Percentiles rank a stretch among this genome's conserved stretches.
Conservation (phyloP, 2,113 vertebrate species). For the Salvelinus namaycush region DNA sequence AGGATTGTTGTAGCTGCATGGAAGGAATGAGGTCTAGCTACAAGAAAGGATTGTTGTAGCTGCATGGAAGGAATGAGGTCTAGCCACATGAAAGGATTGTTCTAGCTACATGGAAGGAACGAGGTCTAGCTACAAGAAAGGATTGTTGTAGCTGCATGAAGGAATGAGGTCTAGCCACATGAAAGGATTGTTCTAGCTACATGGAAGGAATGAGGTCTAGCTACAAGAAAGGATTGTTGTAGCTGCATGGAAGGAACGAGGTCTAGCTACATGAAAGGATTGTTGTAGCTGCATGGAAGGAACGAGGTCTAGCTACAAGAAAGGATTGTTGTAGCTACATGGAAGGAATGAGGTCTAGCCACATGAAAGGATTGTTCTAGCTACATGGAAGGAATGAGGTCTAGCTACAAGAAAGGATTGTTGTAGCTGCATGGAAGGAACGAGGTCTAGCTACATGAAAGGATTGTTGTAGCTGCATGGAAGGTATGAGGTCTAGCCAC, state of each 20-base stretch:
- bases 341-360: too few relatives aligned
- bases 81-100: not conserved
- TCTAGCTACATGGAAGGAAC: too few relatives aligned
- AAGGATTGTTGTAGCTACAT: not conserved
- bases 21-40: not conserved
- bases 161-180: not conserved
- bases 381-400: too few relatives aligned
- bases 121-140: too few relatives aligned
- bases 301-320: not conserved
- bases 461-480: not conserved
- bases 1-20: too few relatives aligned
- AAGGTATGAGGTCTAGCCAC: not conserved
- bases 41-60: too few relatives aligned
- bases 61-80: not conserved
- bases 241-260: not conserved
- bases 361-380: not conserved
- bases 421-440: not conserved
- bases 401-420: not conserved
- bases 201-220: not conserved
- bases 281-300: too few relatives aligned
- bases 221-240: not conserved
- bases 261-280: not conserved
- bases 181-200: not conserved
- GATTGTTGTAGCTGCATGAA: too few relatives aligned
- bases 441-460: not conserved